Evolutionary conservation across 2,888 invertebrate species (phyloP).

Genomic region (Harpagoxenus sublaevis): DNA sequence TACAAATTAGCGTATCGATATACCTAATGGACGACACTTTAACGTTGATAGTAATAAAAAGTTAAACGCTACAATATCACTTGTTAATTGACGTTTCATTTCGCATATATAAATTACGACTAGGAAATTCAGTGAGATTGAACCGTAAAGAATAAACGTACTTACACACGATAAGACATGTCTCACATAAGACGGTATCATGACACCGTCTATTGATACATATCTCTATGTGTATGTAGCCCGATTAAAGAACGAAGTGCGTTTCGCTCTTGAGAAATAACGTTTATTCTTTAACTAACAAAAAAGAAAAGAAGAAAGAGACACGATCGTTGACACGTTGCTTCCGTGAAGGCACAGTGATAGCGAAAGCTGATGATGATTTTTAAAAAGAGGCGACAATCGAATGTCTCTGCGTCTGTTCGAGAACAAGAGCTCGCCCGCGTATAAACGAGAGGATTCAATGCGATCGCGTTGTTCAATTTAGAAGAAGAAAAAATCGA

Average conservation of each 20-base stretch:
- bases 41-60: background rate
- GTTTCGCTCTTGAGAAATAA: background rate
- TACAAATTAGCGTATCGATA: constrained; percentile 11
- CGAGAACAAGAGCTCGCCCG: background rate
- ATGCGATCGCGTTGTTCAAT: background rate
- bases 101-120: background rate
- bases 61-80: constrained; percentile 4
- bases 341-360: constrained; percentile 16
- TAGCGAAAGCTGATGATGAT: constrained; percentile 10
- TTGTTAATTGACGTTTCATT: background rate
- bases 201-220: no score
- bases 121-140: background rate
- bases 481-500: background rate
- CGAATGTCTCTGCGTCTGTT: constrained; percentile 13
- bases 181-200: no score
- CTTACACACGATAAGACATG: no score
- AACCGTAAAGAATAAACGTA: background rate
- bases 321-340: background rate
- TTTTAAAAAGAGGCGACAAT: constrained; percentile 27
- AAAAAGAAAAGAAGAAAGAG: background rate
- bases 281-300: background rate
- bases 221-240: no score
- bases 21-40: background rate
- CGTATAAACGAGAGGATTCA: background rate
- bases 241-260: background rate